These are phyloP conservation scores for Hypothenemus hampei DNA, from an alignment of 1,140 invertebrate species.

Conservation along the genomic window DNA sequence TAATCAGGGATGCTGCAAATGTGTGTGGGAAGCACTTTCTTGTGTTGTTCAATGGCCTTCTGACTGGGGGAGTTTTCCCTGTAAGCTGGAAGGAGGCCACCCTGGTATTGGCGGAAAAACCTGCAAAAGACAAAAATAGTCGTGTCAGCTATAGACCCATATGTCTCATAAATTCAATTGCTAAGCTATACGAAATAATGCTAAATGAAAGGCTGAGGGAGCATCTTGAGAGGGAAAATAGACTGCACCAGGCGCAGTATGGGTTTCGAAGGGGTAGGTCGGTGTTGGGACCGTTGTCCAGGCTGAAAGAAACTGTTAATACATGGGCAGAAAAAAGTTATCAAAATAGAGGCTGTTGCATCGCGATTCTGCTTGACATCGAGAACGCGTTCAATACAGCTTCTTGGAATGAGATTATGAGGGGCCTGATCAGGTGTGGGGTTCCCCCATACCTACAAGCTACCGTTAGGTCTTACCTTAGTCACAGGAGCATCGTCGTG, in stretches of 20 bases:
- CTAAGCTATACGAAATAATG: slow-evolving; percentile 29
- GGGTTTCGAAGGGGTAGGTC: slow-evolving; percentile 27
- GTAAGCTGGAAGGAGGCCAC: slow-evolving; percentile 23
- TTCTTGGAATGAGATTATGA: slow-evolving; percentile 17
- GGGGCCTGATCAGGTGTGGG: not conserved
- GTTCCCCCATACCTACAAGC: slow-evolving; percentile 11
- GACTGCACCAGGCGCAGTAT: slow-evolving; percentile 24
- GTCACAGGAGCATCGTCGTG: slow-evolving; percentile 6
- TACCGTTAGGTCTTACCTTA: slow-evolving; percentile 12
- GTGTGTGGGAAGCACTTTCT: not conserved
- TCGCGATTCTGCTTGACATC: slow-evolving; percentile 28
- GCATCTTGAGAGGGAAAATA: slow-evolving; percentile 18
- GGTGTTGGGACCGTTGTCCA: slow-evolving; percentile 24
- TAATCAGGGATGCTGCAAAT: slow-evolving; percentile 13
- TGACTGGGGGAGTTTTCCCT: slow-evolving; percentile 18
- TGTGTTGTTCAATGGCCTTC: slow-evolving; percentile 4
- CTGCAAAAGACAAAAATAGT: slow-evolving; percentile 6
- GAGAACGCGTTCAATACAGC: slow-evolving; percentile 33
- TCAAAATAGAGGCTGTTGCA: slow-evolving; percentile 12
- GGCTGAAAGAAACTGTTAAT: slow-evolving; percentile 24
- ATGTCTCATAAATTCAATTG: slow-evolving; percentile 21
- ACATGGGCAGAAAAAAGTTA: slow-evolving; percentile 20
- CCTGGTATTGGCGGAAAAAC: slow-evolving; percentile 22
- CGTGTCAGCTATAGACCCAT: slow-evolving; percentile 28
- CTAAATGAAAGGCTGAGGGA: slow-evolving; percentile 11